Evolutionary conservation across 2,113 vertebrate species (phyloP).

Genomic region (Gnathonemus echidnorhynchus): DNA sequence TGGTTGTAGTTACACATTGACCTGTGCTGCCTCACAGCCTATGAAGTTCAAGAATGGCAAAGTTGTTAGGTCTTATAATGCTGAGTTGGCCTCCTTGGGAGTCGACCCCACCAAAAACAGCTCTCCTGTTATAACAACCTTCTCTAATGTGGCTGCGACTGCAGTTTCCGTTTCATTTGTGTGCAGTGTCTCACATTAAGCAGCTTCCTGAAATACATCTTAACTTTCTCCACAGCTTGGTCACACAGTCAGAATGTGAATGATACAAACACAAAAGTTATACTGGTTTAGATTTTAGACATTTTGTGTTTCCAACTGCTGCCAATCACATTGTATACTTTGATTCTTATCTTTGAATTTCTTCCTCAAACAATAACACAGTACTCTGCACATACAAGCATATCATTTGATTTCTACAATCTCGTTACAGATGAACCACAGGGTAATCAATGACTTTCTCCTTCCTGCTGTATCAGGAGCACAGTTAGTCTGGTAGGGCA

Average conservation of each 20-base stretch:
- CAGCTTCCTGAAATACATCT: not conserved
- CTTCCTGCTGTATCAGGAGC: not conserved
- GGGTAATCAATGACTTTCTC: not conserved
- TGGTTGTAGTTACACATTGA: not conserved
- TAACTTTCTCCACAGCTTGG: not conserved
- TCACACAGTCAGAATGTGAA: not conserved
- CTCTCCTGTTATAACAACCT: slow-evolving; percentile 1
- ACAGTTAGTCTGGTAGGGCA: not conserved
- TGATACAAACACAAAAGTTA: not conserved
- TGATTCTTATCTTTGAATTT: not conserved
- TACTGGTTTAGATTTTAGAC: not conserved
- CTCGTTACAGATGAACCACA: not conserved
- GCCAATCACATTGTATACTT: not conserved
- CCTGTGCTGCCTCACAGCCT: not conserved
- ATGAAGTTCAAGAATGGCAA: not conserved
- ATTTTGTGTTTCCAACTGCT: no score
- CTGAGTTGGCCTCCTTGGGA: not conserved
- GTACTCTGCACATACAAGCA: not conserved
- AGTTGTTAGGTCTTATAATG: slow-evolving; percentile 16
- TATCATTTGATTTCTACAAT: not conserved
- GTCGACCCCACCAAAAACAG: not conserved
- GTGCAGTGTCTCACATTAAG: not conserved
- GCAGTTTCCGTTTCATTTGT: not conserved
- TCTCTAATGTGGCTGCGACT: not conserved
- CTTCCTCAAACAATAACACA: not conserved